A percentile compares a stretch with the other conserved stretches of the same genome.
These are phyloP conservation scores for Equus przewalskii DNA, from an alignment of 2,113 vertebrate species.

Conservation along the genomic window DNA sequence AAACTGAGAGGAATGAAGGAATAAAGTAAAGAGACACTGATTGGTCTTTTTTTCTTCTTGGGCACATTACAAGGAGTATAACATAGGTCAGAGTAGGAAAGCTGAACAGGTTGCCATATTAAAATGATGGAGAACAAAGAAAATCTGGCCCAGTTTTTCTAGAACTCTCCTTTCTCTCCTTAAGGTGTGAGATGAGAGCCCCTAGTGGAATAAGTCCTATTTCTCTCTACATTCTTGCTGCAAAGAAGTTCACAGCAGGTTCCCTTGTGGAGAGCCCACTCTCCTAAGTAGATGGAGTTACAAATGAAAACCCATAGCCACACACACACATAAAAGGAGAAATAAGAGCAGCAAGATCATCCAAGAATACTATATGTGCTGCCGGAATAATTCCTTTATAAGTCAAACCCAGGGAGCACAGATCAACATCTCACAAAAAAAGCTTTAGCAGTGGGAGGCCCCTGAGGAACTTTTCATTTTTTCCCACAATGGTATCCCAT, in stretches of 20 bases:
- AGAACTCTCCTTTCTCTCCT: conserved; percentile 72
- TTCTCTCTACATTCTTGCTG: conserved; percentile 75
- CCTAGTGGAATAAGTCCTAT: conserved; percentile 79
- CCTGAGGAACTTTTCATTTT: conserved; percentile 78
- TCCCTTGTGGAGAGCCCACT: conserved; percentile 73
- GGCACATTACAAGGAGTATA: conserved; percentile 52
- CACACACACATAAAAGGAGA: conserved; percentile 58
- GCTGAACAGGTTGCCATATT: conserved; percentile 60
- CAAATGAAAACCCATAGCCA: conserved; percentile 78
- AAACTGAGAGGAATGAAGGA: conserved; percentile 71
- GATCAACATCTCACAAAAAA: conserved; percentile 75
- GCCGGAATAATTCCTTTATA: conserved; percentile 78
- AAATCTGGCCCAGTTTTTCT: conserved; percentile 78
- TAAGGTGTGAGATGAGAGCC: conserved; percentile 78
- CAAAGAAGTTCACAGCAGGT: conserved; percentile 69
- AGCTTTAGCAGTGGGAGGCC: conserved; percentile 76
- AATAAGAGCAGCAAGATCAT: conserved; percentile 82
- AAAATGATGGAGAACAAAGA: conserved; percentile 74
- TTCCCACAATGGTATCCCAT: conserved; percentile 74
- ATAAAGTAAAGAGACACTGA: conserved; percentile 70
- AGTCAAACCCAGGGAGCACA: conserved; percentile 81
- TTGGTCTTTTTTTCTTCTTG: conserved; percentile 44
- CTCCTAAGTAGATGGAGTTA: conserved; percentile 82
- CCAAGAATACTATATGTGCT: conserved; percentile 81
- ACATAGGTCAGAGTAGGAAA: conserved; percentile 65